A percentile compares a stretch with the other conserved stretches of the same genome.
phyloP scores from a whole-genome alignment of 1,140 invertebrate genomes.

The Philopotamus ludificatus region DNA sequence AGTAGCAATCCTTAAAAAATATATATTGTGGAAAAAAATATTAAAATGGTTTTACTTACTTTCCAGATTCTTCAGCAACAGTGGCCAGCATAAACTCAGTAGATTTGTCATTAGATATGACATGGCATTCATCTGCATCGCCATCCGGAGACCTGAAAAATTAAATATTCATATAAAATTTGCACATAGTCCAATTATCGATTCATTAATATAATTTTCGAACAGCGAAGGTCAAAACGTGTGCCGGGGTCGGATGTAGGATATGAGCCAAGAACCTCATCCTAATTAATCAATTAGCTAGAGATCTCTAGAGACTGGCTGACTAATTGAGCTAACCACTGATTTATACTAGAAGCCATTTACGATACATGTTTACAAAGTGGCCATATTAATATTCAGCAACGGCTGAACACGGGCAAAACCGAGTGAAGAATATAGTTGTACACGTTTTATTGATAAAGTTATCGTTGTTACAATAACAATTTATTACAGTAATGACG shows the following conservation, averaged over 20 bases:
- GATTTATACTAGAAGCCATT: no score
- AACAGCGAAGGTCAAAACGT: conserved; percentile 7
- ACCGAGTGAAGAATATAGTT: no score
- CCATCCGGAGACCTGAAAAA: conserved; percentile 47
- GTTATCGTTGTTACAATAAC: no score
- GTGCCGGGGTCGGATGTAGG: background rate
- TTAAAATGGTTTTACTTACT: conserved; percentile 54
- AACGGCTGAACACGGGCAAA: no score
- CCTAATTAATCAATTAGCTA: conserved; percentile 23
- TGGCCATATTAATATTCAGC: no score
- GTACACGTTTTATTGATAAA: no score
- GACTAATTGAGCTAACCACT: conserved; percentile 13
- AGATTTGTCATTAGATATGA: conserved; percentile 86
- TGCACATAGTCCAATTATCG: no score
- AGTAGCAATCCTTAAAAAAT: background rate
- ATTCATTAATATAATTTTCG: no score
- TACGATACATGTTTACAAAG: no score
- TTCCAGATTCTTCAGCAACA: conserved; percentile 75
- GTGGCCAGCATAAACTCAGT: conserved; percentile 85
- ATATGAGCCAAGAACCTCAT: conserved; percentile 2
- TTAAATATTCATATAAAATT: background rate
- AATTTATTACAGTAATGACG: no score
- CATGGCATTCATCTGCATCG: conserved; percentile 71
- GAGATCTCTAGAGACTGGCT: conserved; percentile 12
- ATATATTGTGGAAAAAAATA: background rate